Evolutionary conservation across 2,113 vertebrate genomes (phyloP).

Genomic region (Girardinichthys multiradiatus): DNA sequence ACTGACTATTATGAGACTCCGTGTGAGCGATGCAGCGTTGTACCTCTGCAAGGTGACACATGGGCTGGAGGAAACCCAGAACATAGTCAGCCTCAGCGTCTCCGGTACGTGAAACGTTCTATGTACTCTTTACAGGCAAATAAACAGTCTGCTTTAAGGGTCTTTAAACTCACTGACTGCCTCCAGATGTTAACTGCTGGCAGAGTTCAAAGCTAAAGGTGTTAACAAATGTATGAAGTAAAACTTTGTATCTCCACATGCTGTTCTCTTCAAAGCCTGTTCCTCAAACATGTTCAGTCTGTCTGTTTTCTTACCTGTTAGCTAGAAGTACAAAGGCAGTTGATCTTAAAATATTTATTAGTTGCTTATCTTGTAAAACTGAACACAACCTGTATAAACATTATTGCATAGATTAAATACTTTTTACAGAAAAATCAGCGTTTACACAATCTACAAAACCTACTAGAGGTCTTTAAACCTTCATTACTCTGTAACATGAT

Average conservation of each 20-base stretch:
- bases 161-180: slow-evolving; percentile 3
- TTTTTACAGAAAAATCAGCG: neutral
- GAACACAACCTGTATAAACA: neutral
- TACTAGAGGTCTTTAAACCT: neutral
- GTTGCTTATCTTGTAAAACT: neutral
- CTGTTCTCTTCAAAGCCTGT: neutral
- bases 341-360: neutral
- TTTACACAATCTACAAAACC: neutral
- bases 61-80: slow-evolving; percentile 88
- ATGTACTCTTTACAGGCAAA: slow-evolving; percentile 5
- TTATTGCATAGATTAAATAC: neutral
- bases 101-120: slow-evolving; percentile 80
- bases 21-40: slow-evolving; percentile 87
- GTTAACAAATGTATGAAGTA: slow-evolving; percentile 1
- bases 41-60: slow-evolving; percentile 94
- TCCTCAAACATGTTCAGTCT: neutral
- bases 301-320: neutral
- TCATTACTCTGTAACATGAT: neutral
- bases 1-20: slow-evolving; percentile 80
- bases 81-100: slow-evolving; percentile 80
- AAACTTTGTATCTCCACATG: neutral
- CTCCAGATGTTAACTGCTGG: slow-evolving; percentile 34
- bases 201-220: slow-evolving; percentile 4
- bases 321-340: neutral
- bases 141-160: neutral